These are phyloP conservation scores for Podarcis cretensis DNA, from an alignment of 2,113 vertebrate genomes.

Conservation along the genomic window DNA sequence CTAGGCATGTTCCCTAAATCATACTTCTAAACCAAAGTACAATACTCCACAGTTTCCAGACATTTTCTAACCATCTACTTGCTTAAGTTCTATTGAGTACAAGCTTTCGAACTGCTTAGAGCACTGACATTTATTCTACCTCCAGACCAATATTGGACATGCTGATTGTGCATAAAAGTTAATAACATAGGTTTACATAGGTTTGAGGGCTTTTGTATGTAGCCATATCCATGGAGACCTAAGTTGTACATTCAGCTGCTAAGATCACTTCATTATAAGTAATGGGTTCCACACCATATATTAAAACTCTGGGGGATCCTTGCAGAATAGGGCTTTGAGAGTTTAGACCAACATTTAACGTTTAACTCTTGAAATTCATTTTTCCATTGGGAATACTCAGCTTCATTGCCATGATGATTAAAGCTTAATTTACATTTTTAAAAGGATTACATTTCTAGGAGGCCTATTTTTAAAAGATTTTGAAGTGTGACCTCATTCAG, in stretches of 20 bases:
- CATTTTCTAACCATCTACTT: neutral
- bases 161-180: neutral
- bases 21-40: neutral
- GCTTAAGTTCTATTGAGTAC: neutral
- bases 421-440: conserved; percentile 66
- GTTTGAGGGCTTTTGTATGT: neutral
- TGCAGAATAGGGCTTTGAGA: conserved; percentile 49
- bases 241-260: neutral
- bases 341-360: conserved; percentile 41
- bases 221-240: neutral
- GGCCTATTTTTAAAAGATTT: conserved; percentile 55
- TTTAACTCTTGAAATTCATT: conserved; percentile 58
- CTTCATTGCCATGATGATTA: conserved; percentile 62
- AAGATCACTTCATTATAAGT: conserved; percentile 1
- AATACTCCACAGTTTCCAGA: neutral
- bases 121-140: neutral
- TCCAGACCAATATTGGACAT: neutral
- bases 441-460: conserved; percentile 50
- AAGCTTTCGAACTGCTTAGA: neutral
- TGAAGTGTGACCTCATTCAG: conserved; percentile 55
- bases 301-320: conserved; percentile 37
- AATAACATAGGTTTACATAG: neutral
- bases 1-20: neutral
- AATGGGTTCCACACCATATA: neutral
- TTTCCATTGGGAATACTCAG: conserved; percentile 44